Evolutionary conservation across 1,140 invertebrate genomes (phyloP).

Genomic region (Spodoptera frugiperda): DNA sequence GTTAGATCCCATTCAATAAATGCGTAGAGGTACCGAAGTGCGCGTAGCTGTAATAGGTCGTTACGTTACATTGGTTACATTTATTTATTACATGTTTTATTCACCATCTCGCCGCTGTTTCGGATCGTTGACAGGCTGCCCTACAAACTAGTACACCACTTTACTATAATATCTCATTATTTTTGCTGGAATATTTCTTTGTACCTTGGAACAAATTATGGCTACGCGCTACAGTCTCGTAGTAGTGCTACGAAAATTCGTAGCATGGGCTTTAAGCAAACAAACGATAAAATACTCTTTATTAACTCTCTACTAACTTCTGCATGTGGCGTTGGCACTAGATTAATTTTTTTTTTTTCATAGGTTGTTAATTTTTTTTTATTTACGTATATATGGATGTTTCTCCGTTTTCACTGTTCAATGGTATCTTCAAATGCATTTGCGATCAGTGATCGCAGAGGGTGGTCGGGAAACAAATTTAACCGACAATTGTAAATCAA

Average conservation of each 20-base stretch:
- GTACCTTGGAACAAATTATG: not conserved
- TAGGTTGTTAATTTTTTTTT: no score
- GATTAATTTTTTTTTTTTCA: no score
- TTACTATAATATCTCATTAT: conserved; percentile 15
- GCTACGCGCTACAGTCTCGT: not conserved
- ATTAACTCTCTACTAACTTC: no score
- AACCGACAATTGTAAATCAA: conserved; percentile 86
- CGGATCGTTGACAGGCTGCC: conserved; percentile 55
- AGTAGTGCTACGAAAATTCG: conserved; percentile 14
- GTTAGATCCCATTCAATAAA: conserved; percentile 27
- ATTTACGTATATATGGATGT: conserved; percentile 2
- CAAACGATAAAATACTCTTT: not conserved
- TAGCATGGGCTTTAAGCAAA: not conserved
- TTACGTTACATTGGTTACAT: conserved; percentile 62
- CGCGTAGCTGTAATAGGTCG: conserved; percentile 56
- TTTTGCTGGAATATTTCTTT: not conserved
- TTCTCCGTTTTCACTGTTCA: conserved; percentile 39
- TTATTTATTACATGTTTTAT: conserved; percentile 83
- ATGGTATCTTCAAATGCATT: conserved; percentile 63
- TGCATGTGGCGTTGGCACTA: no score
- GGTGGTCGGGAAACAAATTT: conserved; percentile 85
- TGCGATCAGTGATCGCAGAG: conserved; percentile 73
- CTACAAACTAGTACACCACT: conserved; percentile 5
- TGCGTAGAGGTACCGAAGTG: conserved; percentile 20
- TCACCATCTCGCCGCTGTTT: conserved; percentile 60